Evolutionary conservation across 2,113 vertebrate species (phyloP), one percentile per base, ranked within the genome.

Genomic region (Chrysochloris asiatica): DNA sequence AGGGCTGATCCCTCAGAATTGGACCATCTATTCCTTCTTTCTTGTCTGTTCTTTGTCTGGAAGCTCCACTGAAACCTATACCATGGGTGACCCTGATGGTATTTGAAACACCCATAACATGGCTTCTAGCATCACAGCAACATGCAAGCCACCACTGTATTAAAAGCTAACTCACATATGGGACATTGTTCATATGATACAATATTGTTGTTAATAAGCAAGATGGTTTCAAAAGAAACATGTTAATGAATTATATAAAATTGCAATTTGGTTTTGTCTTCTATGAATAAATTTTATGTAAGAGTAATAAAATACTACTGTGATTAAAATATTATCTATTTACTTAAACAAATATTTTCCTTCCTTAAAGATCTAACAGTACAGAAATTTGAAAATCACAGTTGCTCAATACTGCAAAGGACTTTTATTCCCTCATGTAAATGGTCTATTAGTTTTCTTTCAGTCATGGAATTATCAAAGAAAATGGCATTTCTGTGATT

Each of bases 141-240:
- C n/a, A n/a, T n/a, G n/a, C n/a, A n/a, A n/a, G n/a, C n/a, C n/a
- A n/a, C n/a, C n/a, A n/a, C n/a, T n/a, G n/a, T n/a, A n/a, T n/a
- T n/a, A n/a, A n/a, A n/a, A n/a, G n/a, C n/a, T n/a, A n/a, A n/a
- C n/a, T n/a, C n/a, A n/a, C n/a, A n/a, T n/a, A n/a, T n/a, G n/a
- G 22, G 63, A 28, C 36, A 76, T 89, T 91, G 78, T 84, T 95
- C 61, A 61, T 85, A 45, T 52, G 41, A 86, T 83, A 82, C 30
- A 82, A 69, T 82, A 83, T 86, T 94, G n/a, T 83, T 89, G 73
- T 86, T 93, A 89, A 88, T 76, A 48, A 41, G 4, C 9, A 91
- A 77, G 73, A 75, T 79, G 21, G n/a, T 71, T 88, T 90, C 59
- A 54, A 94, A 79, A 83, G 45, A 92, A 79, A 85, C n/a, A 56